A percentile compares a stretch with the other conserved stretches of the same genome.
These are phyloP conservation scores for Polypterus senegalus DNA, from an alignment of 2,113 vertebrate species.

Conservation along the genomic window DNA sequence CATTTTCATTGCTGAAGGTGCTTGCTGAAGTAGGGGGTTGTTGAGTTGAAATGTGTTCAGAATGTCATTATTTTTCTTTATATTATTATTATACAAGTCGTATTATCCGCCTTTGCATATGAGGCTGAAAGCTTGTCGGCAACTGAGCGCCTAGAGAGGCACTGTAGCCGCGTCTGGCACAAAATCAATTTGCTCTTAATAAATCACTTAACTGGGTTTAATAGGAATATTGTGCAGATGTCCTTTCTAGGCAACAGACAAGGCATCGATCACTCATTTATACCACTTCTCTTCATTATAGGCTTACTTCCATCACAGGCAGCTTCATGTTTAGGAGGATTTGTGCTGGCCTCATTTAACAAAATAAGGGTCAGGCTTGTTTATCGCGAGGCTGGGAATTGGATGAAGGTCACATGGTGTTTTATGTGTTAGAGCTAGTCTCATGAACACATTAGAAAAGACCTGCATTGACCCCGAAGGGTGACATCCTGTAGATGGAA, in stretches of 20 bases:
- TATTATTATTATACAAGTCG: not conserved
- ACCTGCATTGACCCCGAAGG: no score
- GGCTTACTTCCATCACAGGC: not conserved
- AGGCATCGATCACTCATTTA: not conserved
- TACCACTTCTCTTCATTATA: not conserved
- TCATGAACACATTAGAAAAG: no score
- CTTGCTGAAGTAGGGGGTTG: not conserved
- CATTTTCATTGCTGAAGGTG: not conserved
- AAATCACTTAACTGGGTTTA: not conserved
- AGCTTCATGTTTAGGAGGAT: no score
- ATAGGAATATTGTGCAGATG: not conserved
- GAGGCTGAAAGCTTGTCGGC: no score
- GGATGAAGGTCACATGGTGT: no score
- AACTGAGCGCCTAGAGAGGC: no score
- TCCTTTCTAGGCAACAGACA: not conserved
- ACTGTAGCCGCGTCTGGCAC: not conserved
- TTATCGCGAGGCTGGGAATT: no score
- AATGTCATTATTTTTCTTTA: not conserved
- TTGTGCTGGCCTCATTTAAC: no score
- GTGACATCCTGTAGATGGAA: no score
- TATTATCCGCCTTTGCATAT: not conserved
- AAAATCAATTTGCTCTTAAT: slow-evolving; percentile 2
- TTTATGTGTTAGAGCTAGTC: no score
- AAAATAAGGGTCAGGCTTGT: no score
- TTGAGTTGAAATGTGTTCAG: not conserved